A percentile compares a stretch with the other conserved stretches of the same genome.
These are phyloP conservation scores for Delphinapterus leucas DNA, from an alignment of 2,113 vertebrate genomes.

Conservation along the genomic window DNA sequence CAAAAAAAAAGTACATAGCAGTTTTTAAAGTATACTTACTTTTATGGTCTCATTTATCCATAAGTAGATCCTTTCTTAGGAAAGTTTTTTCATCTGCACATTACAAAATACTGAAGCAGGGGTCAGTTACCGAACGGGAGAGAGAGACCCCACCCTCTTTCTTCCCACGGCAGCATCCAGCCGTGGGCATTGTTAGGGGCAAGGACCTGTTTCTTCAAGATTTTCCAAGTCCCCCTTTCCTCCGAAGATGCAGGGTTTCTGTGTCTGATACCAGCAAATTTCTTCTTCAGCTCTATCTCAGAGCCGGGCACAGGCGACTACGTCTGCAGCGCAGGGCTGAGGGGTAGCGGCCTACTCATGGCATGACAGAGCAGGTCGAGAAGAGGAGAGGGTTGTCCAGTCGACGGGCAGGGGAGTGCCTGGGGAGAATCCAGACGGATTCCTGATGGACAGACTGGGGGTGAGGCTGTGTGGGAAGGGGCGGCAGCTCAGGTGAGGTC, in stretches of 20 bases:
- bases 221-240: not conserved
- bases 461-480: not conserved
- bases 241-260: not conserved
- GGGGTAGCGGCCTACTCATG: too few species aligned
- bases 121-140: not conserved
- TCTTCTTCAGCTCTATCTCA: not conserved
- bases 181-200: accelerated
- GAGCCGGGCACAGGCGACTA: too few species aligned
- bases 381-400: not conserved
- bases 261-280: not conserved
- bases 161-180: not conserved
- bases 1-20: too few species aligned
- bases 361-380: not conserved
- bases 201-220: not conserved
- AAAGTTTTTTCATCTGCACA: not conserved
- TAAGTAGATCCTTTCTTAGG: not conserved
- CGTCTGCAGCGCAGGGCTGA: not conserved
- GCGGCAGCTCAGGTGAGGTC: not conserved
- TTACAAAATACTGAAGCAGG: not conserved
- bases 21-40: not conserved
- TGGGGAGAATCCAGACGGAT: not conserved
- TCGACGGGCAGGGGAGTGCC: too few species aligned
- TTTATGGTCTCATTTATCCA: not conserved
- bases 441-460: not conserved
- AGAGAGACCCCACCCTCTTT: not conserved